A percentile compares a stretch with the other conserved stretches of the same genome.
Conservation (phyloP, 2,113 vertebrate genomes). For the Chloropsis hardwickii region DNA sequence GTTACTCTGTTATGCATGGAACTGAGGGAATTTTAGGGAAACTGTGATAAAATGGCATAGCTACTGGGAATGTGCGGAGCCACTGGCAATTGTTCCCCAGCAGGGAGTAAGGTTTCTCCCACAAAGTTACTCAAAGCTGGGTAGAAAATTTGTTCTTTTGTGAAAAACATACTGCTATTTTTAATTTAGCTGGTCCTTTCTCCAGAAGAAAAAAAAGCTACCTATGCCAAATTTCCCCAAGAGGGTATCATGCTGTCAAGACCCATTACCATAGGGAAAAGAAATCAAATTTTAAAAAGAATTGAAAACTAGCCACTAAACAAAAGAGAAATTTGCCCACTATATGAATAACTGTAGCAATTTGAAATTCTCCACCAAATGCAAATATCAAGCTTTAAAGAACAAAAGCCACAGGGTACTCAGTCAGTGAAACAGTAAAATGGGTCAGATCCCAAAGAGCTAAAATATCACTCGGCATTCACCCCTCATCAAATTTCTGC, state of each 20-base stretch:
- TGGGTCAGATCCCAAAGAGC: neutral
- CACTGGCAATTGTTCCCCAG: neutral
- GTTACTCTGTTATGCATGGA: neutral
- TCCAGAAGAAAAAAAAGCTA: conserved; percentile 45
- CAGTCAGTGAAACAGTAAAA: neutral
- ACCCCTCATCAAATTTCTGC: accelerated
- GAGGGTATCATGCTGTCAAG: conserved; percentile 14
- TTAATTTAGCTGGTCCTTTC: conserved; percentile 39
- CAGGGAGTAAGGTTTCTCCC: neutral
- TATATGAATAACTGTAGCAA: neutral
- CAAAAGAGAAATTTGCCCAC: neutral
- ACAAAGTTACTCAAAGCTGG: conserved; percentile 9
- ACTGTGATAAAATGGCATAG: neutral
- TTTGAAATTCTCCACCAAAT: neutral
- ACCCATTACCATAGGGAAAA: neutral
- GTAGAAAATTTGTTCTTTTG: conserved; percentile 15
- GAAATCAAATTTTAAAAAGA: neutral
- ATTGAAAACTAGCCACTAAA: neutral
- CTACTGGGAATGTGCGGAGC: neutral
- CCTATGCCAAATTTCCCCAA: conserved; percentile 37
- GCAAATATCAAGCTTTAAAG: neutral
- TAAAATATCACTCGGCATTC: neutral
- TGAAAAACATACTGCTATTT: conserved; percentile 31
- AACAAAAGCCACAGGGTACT: neutral
- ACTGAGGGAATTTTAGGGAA: neutral